phyloP scores from a whole-genome alignment of 1,140 invertebrate genomes.

The Pseudomyrmex gracilis region DNA sequence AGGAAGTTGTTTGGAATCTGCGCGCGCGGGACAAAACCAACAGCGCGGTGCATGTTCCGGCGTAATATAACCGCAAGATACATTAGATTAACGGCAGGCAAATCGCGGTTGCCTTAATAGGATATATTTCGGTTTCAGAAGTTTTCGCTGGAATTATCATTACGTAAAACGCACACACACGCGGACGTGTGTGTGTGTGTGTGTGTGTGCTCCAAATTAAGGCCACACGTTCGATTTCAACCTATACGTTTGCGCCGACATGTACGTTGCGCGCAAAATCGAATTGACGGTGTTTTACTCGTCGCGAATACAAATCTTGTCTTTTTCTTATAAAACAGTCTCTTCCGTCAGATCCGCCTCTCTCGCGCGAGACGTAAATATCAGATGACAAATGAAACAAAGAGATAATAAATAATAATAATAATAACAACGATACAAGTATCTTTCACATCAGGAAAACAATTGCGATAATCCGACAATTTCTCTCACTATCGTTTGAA shows the following conservation, averaged over 20 bases:
- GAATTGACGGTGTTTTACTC: neutral
- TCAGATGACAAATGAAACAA: too few relatives aligned
- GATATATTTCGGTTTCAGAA: neutral
- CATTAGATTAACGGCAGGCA: conserved; percentile 44
- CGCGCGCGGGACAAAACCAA: conserved; percentile 4
- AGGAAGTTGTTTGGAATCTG: conserved; percentile 7
- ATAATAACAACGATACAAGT: too few relatives aligned
- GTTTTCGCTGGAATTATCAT: neutral
- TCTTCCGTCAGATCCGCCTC: too few relatives aligned
- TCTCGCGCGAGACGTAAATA: too few relatives aligned
- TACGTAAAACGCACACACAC: neutral
- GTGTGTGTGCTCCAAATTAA: neutral
- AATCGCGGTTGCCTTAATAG: conserved; percentile 8
- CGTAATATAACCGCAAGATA: conserved; percentile 30
- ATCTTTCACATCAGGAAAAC: too few relatives aligned
- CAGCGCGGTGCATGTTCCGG: neutral
- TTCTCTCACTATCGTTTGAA: conserved; percentile 1
- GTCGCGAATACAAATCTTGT: neutral
- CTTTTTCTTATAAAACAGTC: too few relatives aligned
- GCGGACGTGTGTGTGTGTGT: too few relatives aligned
- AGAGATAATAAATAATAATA: too few relatives aligned
- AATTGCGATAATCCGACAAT: too few relatives aligned
- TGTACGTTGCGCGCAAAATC: neutral
- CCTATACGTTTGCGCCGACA: neutral
- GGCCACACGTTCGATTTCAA: neutral